Conservation (phyloP, 2,113 vertebrate genomes). For the Coregonus clupeaformis region DNA sequence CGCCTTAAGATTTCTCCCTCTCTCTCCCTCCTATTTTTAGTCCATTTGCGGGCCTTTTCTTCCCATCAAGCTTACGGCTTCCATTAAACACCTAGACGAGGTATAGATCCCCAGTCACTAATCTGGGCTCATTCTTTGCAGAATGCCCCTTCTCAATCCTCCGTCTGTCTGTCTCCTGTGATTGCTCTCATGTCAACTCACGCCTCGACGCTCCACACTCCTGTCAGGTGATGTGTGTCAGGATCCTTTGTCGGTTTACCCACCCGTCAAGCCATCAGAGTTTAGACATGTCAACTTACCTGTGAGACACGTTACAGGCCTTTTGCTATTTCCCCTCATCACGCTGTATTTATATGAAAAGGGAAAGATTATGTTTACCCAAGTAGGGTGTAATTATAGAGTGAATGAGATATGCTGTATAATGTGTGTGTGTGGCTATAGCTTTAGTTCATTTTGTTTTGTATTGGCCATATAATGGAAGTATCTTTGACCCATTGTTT, state of each 20-base stretch:
- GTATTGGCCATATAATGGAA: too few species aligned
- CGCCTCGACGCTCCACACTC: conserved; percentile 66
- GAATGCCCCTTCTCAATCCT: conserved; percentile 4
- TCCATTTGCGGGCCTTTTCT: background rate
- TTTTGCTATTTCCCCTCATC: conserved; percentile 28
- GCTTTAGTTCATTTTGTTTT: too few species aligned
- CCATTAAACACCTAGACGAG: conserved; percentile 17
- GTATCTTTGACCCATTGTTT: conserved; percentile 45
- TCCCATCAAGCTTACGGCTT: background rate
- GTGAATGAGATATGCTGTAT: too few species aligned
- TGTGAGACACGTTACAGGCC: conserved; percentile 20
- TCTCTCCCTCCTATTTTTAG: background rate
- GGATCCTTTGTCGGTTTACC: conserved; percentile 71
- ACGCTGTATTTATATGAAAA: background rate
- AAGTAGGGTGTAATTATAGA: conserved; percentile 10
- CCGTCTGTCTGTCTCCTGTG: conserved; percentile 68
- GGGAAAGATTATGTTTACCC: conserved; percentile 39
- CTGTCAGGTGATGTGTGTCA: conserved; percentile 67
- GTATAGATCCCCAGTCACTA: background rate
- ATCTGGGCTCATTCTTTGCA: conserved; percentile 15
- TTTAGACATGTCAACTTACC: conserved; percentile 65
- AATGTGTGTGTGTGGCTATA: too few species aligned
- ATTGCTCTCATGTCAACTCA: conserved; percentile 57
- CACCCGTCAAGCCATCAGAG: conserved; percentile 65
- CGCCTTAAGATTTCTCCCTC: conserved; percentile 23